These are phyloP conservation scores for Brachypterus glaber DNA, from an alignment of 2,888 invertebrate species.

Conservation along the genomic window DNA sequence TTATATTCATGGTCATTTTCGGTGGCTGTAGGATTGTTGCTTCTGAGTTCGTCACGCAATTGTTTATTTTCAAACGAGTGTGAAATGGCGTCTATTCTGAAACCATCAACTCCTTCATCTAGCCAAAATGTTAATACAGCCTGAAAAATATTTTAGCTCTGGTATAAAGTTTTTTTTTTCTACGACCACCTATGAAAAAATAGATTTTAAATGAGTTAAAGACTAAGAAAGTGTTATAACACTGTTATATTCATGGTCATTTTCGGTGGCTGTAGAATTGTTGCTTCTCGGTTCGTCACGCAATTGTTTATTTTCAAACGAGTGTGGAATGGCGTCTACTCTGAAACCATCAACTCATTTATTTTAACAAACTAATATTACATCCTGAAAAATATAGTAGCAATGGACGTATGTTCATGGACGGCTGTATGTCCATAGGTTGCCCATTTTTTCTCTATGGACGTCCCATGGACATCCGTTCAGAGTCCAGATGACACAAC, in stretches of 20 bases:
- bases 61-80: constrained; percentile 38
- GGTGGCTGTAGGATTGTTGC: constrained; percentile 25
- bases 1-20: constrained; percentile 47
- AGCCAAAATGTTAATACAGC: constrained; percentile 69
- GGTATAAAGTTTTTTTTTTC: not conserved
- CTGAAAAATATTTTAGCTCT: constrained; percentile 36
- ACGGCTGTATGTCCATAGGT: too few relatives aligned
- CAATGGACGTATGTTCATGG: too few relatives aligned
- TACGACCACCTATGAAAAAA: too few relatives aligned
- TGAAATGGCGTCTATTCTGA: constrained; percentile 69
- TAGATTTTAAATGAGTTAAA: too few relatives aligned
- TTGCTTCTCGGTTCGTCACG: constrained; percentile 39
- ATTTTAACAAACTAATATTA: constrained; percentile 69
- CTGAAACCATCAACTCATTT: constrained; percentile 81
- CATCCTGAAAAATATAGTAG: constrained; percentile 42
- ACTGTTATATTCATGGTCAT: constrained; percentile 48
- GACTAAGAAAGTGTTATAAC: too few relatives aligned
- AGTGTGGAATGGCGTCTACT: constrained; percentile 58
- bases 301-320: constrained; percentile 37
- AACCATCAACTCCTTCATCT: constrained; percentile 74
- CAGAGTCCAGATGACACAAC: too few relatives aligned
- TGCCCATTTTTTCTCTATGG: too few relatives aligned
- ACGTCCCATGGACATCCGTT: too few relatives aligned
- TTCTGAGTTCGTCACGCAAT: constrained; percentile 38
- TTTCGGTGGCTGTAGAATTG: constrained; percentile 33